Conservation (phyloP, 2,113 vertebrate genomes). For the Equus quagga region DNA sequence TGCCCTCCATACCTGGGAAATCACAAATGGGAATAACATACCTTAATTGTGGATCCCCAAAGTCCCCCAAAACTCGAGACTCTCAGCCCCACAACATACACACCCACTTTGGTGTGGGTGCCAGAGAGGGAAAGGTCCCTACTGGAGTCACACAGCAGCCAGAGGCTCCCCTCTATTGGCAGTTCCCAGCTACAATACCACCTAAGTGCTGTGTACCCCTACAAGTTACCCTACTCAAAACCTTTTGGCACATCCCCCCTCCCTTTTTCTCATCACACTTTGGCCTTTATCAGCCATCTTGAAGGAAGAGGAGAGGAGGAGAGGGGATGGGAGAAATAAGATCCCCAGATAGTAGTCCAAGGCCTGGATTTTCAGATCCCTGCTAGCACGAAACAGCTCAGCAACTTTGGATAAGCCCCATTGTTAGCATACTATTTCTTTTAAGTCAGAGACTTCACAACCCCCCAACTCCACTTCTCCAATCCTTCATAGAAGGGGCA, state of each 20-base stretch:
- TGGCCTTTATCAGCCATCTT: not conserved
- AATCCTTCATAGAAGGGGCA: not conserved
- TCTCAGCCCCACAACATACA: not conserved
- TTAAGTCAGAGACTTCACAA: not conserved
- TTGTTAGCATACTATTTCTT: too few relatives aligned
- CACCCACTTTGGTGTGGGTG: not conserved
- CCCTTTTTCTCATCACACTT: not conserved
- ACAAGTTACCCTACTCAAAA: not conserved
- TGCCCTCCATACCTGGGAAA: not conserved
- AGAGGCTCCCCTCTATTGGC: not conserved
- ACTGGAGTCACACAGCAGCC: not conserved
- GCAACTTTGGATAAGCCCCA: not conserved
- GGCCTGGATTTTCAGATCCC: not conserved
- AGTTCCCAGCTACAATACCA: not conserved
- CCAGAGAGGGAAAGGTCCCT: not conserved
- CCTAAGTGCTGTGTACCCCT: not conserved
- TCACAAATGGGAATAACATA: not conserved
- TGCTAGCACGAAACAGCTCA: not conserved
- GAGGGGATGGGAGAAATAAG: not conserved
- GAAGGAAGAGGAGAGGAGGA: not conserved
- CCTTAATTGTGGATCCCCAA: not conserved
- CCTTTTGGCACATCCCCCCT: not conserved
- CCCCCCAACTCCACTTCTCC: not conserved
- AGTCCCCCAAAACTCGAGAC: not conserved
- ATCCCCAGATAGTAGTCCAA: not conserved